Evolutionary conservation across 2,797 vertebrate genomes (phyloP).

Genomic region (Toxotes lorentzi): DNA sequence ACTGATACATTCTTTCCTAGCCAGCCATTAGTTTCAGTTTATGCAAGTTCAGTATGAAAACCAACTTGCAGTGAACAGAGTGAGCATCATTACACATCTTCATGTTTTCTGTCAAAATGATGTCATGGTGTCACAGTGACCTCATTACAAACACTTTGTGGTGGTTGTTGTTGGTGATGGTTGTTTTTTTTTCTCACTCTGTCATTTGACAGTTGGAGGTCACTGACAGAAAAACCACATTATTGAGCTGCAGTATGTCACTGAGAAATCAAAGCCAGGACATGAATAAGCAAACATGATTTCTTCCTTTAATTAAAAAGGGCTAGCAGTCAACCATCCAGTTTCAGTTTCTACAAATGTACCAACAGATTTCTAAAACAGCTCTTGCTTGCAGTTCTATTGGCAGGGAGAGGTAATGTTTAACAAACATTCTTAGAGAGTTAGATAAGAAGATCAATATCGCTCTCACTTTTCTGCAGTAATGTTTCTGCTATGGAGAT

Average conservation of each 20-base stretch:
- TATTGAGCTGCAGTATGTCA: background rate
- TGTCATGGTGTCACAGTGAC: background rate
- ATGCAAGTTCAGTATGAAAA: background rate
- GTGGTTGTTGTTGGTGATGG: background rate
- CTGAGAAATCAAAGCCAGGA: background rate
- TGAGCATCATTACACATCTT: background rate
- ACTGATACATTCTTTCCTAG: background rate
- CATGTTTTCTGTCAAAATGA: background rate
- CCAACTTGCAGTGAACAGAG: too few species aligned
- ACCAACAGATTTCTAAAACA: background rate
- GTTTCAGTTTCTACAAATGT: background rate
- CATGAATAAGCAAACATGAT: background rate
- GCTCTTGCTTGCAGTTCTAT: too few species aligned
- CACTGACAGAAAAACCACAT: background rate
- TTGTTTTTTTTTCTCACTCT: background rate
- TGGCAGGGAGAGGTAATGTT: too few species aligned
- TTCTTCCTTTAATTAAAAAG: background rate
- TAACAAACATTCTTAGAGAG: too few species aligned
- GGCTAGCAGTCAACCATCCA: background rate
- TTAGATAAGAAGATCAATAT: background rate
- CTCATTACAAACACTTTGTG: background rate
- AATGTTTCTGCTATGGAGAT: background rate
- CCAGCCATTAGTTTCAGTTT: background rate
- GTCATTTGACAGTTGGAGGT: background rate
- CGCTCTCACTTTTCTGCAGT: background rate